Percentiles rank a stretch among this genome's conserved stretches.
Conservation (phyloP, 2,888 invertebrate species). For the Cosmopolites sordidus region DNA sequence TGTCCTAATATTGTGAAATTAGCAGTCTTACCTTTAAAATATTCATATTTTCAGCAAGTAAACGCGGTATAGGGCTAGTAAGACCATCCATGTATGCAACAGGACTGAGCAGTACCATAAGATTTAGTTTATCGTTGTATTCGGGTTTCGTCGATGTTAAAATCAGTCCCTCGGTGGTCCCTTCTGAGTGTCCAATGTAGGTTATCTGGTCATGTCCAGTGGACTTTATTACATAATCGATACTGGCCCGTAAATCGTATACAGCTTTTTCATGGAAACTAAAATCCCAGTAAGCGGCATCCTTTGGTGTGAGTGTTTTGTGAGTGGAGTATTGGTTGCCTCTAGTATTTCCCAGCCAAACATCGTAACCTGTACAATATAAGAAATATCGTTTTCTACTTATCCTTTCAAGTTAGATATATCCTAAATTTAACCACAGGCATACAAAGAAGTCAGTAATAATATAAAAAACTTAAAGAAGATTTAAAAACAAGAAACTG, state of each 20-base stretch:
- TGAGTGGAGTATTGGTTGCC: slow-evolving; percentile 22
- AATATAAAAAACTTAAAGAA: no score
- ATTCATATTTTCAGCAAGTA: background rate
- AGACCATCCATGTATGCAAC: slow-evolving; percentile 41
- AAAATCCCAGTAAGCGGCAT: slow-evolving; percentile 4
- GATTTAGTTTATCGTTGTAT: slow-evolving; percentile 59
- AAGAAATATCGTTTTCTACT: no score
- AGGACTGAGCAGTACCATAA: slow-evolving; percentile 63
- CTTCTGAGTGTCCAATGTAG: slow-evolving; percentile 59
- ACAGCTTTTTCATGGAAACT: slow-evolving; percentile 1
- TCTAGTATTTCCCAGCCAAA: slow-evolving; percentile 26
- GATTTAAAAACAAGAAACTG: no score
- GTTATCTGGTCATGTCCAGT: slow-evolving; percentile 1
- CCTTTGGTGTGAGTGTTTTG: background rate
- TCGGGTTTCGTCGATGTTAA: slow-evolving; percentile 57
- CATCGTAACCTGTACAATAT: slow-evolving; percentile 45
- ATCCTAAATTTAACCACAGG: no score
- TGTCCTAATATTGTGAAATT: no score
- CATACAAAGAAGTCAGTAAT: no score
- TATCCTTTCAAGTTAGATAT: no score
- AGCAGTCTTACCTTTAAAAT: background rate
- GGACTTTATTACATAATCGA: slow-evolving; percentile 2
- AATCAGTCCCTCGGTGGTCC: slow-evolving; percentile 62
- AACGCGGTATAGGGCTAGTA: background rate
- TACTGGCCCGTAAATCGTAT: slow-evolving; percentile 8